These are phyloP conservation scores for Hyperopisus bebe DNA, from an alignment of 2,113 vertebrate species.

Conservation along the genomic window DNA sequence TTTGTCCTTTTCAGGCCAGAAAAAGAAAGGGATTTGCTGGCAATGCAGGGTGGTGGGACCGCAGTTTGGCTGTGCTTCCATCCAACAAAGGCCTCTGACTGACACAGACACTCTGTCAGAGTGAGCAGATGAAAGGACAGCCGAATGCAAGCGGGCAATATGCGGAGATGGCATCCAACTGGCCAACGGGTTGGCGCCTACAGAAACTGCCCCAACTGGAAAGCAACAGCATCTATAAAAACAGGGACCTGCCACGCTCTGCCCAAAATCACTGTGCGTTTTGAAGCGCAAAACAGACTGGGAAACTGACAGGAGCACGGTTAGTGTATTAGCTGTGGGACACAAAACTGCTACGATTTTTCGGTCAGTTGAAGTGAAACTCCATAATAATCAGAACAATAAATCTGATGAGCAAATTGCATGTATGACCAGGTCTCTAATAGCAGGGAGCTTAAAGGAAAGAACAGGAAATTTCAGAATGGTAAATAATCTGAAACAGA, in stretches of 20 bases:
- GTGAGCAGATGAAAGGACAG: neutral
- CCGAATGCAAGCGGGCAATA: neutral
- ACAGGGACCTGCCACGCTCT: neutral
- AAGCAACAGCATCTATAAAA: neutral
- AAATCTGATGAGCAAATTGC: neutral
- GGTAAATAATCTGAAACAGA: neutral
- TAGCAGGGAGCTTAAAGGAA: neutral
- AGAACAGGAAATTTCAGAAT: neutral
- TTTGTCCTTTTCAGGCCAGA: neutral
- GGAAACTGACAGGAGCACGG: neutral
- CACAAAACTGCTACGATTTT: neutral
- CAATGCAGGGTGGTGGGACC: neutral
- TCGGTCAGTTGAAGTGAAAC: neutral
- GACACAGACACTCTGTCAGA: neutral
- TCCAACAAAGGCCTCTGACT: slow-evolving; percentile 10
- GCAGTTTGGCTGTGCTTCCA: neutral
- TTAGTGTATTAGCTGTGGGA: neutral
- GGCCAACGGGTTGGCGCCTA: neutral
- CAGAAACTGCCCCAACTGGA: neutral
- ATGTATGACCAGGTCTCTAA: neutral
- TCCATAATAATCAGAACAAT: neutral
- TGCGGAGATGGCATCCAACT: neutral
- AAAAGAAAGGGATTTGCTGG: neutral
- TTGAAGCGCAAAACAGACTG: neutral
- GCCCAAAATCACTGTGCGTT: neutral